A percentile compares a stretch with the other conserved stretches of the same genome.
Evolutionary conservation across 2,888 invertebrate genomes (phyloP).

Genomic region (Caradrina clavipalpis): DNA sequence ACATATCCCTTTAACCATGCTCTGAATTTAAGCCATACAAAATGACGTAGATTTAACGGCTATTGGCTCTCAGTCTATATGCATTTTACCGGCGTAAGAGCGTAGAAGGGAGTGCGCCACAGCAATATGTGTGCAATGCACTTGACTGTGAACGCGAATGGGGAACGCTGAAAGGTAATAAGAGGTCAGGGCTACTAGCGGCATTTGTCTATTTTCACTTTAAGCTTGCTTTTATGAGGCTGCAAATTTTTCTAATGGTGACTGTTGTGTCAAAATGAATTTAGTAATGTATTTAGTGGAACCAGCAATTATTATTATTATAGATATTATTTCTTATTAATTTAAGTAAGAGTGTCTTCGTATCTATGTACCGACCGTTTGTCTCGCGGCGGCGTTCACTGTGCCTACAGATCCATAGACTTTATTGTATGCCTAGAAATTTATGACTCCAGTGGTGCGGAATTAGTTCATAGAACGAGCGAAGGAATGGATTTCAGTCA

Average conservation of each 20-base stretch:
- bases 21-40: too few relatives aligned
- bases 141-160: conserved; percentile 45
- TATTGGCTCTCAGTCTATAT: not conserved
- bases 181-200: conserved; percentile 36
- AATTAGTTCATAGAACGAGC: too few relatives aligned
- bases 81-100: conserved; percentile 21
- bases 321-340: too few relatives aligned
- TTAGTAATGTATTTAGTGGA: not conserved
- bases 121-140: conserved; percentile 43
- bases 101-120: not conserved
- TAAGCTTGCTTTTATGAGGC: conserved; percentile 27
- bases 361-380: too few relatives aligned
- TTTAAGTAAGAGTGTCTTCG: too few relatives aligned
- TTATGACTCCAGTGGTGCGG: too few relatives aligned
- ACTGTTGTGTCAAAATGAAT: not conserved
- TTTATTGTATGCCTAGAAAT: too few relatives aligned
- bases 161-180: conserved; percentile 26
- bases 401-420: too few relatives aligned
- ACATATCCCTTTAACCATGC: too few relatives aligned
- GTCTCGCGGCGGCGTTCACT: too few relatives aligned
- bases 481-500: too few relatives aligned
- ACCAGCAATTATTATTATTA: too few relatives aligned
- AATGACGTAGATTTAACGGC: not conserved
- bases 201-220: conserved; percentile 11
- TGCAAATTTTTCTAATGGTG: conserved; percentile 29